A percentile compares a stretch with the other conserved stretches of the same genome.
phyloP scores from a whole-genome alignment of 2,113 vertebrate genomes.

The Geococcyx californianus region DNA sequence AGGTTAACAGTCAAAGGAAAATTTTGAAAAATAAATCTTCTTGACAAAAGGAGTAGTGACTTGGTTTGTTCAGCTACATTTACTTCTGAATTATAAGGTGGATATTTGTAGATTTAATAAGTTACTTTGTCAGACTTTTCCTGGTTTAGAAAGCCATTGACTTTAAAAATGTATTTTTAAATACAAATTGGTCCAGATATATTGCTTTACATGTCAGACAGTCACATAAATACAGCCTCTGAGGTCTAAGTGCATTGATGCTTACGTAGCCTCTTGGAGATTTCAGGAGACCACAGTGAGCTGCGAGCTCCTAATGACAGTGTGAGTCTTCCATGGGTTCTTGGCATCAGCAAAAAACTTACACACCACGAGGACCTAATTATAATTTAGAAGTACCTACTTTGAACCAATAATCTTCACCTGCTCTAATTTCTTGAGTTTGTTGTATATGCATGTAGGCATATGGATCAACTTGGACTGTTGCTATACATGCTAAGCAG shows the following conservation, averaged over 20 bases:
- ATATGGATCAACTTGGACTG: background rate
- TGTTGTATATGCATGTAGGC: background rate
- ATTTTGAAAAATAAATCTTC: background rate
- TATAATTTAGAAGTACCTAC: background rate
- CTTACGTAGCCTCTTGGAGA: background rate
- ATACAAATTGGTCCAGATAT: no score
- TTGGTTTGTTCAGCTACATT: background rate
- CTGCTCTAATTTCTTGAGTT: background rate
- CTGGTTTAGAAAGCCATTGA: background rate
- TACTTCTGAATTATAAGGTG: background rate
- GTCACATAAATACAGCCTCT: background rate
- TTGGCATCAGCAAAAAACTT: background rate
- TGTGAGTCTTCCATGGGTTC: background rate
- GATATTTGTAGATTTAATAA: background rate
- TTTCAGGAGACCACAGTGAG: background rate
- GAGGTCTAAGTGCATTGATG: background rate
- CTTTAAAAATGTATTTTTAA: background rate
- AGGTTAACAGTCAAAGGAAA: background rate
- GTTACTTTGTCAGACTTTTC: background rate
- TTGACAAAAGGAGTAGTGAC: background rate
- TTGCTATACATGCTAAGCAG: background rate
- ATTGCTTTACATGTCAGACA: background rate
- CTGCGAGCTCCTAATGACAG: background rate
- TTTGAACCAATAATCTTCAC: accelerated
- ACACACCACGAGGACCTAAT: no score